phyloP scores from a whole-genome alignment of 2,888 invertebrate genomes.

The Crepidodera aurea region DNA sequence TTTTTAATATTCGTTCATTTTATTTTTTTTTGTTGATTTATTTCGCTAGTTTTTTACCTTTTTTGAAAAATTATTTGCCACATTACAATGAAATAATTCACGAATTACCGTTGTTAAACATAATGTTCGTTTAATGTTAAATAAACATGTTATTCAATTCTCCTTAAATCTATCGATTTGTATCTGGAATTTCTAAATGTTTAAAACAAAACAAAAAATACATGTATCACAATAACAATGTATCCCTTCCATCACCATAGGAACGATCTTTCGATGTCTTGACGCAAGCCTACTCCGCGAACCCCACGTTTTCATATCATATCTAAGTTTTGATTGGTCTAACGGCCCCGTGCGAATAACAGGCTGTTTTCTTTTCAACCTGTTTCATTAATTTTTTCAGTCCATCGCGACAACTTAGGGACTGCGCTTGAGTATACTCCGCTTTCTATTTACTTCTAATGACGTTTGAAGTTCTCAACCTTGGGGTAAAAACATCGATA shows the following conservation, averaged over 20 bases:
- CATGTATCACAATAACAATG: background rate
- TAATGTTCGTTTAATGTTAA: too few relatives aligned
- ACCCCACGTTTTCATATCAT: background rate
- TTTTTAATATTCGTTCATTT: too few relatives aligned
- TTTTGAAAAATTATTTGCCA: too few relatives aligned
- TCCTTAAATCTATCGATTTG: too few relatives aligned
- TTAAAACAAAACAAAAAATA: too few relatives aligned
- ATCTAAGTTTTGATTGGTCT: background rate
- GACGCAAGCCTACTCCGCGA: background rate
- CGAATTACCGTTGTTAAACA: too few relatives aligned
- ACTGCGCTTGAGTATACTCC: background rate
- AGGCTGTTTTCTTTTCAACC: background rate
- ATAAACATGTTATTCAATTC: too few relatives aligned
- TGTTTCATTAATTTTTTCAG: slow-evolving; percentile 1
- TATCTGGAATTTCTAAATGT: too few relatives aligned
- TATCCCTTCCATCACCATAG: slow-evolving; percentile 1
- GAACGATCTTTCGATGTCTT: slow-evolving; percentile 4
- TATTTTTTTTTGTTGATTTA: too few relatives aligned
- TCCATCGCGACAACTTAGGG: background rate
- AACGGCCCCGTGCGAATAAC: background rate
- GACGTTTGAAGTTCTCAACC: slow-evolving; percentile 3
- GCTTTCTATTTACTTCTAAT: background rate
- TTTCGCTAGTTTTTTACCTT: too few relatives aligned
- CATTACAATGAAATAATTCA: too few relatives aligned
- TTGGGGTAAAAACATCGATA: background rate